phyloP scores from a whole-genome alignment of 2,797 vertebrate species.

The Helicolenus hilgendorfi region DNA sequence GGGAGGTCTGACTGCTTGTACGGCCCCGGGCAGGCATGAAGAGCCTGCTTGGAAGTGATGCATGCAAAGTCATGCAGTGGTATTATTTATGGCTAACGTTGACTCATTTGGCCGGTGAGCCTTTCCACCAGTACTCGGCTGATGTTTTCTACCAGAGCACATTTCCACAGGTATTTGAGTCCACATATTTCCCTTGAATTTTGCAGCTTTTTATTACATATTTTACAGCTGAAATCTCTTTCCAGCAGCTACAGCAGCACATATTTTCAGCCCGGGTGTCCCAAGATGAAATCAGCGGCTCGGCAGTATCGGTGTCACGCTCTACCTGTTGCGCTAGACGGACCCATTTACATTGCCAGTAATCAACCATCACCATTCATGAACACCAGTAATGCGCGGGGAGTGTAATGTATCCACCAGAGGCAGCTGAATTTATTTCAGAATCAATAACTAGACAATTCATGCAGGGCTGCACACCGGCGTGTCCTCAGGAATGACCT shows the following conservation, averaged over 20 bases:
- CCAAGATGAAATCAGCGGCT: constrained; percentile 40
- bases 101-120: constrained; percentile 71
- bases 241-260: neutral
- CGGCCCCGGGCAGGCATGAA: constrained; percentile 73
- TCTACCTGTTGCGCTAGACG: constrained; percentile 43
- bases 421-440: constrained; percentile 78
- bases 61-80: constrained; percentile 66
- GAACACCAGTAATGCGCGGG: constrained; percentile 69
- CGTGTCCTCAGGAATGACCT: constrained; percentile 80
- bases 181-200: constrained; percentile 29
- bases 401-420: constrained; percentile 75
- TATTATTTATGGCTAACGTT: constrained; percentile 78
- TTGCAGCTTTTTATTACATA: neutral
- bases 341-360: constrained; percentile 63
- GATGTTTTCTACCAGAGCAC: constrained; percentile 15
- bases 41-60: constrained; percentile 77
- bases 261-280: constrained; percentile 29
- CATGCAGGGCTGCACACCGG: constrained; percentile 64
- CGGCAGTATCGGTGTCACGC: constrained; percentile 43
- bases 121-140: constrained; percentile 53
- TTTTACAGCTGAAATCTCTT: constrained; percentile 31
- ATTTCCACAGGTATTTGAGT: constrained; percentile 52
- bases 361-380: constrained; percentile 70
- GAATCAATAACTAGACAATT: constrained; percentile 83
- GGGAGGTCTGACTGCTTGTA: constrained; percentile 75